These are phyloP conservation scores for Daubentonia madagascariensis DNA, from an alignment of 2,113 vertebrate genomes.

Conservation along the genomic window DNA sequence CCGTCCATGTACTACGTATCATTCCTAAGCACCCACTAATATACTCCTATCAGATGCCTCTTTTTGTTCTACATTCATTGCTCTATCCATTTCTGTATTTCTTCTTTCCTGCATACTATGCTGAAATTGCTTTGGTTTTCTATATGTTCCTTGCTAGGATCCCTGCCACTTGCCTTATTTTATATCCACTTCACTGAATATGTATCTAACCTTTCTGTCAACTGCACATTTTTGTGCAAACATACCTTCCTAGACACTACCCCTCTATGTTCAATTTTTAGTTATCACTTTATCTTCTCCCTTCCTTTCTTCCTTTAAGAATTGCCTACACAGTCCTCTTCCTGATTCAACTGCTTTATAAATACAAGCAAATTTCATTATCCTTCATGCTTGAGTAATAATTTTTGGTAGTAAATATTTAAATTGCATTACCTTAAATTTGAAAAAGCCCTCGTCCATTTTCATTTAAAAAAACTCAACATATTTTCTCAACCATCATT, in stretches of 20 bases:
- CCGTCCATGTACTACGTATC: not conserved
- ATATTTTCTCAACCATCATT: slow-evolving; percentile 34
- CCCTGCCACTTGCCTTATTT: not conserved
- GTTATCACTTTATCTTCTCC: not conserved
- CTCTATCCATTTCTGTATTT: not conserved
- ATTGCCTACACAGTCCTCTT: not conserved
- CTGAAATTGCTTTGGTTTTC: not conserved
- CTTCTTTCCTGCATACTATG: not conserved
- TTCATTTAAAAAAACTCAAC: not conserved
- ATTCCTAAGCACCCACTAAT: not conserved
- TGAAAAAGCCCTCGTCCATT: not conserved
- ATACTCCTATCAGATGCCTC: not conserved
- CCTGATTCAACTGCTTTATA: not conserved
- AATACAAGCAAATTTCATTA: not conserved
- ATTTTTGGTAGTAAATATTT: not conserved
- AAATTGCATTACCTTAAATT: not conserved
- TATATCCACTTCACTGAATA: not conserved
- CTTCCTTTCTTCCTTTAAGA: not conserved
- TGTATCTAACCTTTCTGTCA: not conserved
- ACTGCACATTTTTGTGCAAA: not conserved
- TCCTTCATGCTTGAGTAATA: not conserved
- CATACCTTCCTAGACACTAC: not conserved
- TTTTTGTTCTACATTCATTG: not conserved
- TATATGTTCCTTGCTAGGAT: not conserved
- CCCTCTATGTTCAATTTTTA: not conserved